These are phyloP conservation scores for Osmerus mordax DNA, from an alignment of 2,113 vertebrate species.

Conservation along the genomic window DNA sequence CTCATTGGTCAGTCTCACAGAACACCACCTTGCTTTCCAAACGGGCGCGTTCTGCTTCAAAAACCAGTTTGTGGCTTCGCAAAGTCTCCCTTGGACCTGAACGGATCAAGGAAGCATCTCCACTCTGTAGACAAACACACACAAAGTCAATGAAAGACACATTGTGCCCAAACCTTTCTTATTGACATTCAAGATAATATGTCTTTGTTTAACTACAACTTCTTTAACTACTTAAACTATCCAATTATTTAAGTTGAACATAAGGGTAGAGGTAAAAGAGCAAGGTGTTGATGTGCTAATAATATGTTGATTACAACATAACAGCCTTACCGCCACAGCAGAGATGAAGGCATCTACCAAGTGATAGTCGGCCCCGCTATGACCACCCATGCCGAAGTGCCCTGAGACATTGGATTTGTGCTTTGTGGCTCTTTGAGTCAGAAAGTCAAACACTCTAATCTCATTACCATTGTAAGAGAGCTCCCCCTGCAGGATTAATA, in stretches of 20 bases:
- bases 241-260: too few relatives aligned
- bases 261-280: too few relatives aligned
- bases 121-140: conserved; percentile 51
- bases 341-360: conserved; percentile 75
- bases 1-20: conserved; percentile 33
- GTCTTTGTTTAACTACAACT: too few relatives aligned
- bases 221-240: too few relatives aligned
- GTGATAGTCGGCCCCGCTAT: conserved; percentile 74
- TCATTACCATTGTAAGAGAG: conserved; percentile 56
- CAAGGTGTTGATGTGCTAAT: too few relatives aligned
- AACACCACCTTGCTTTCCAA: conserved; percentile 66
- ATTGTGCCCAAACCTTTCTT: neutral
- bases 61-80: conserved; percentile 73
- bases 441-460: conserved; percentile 72
- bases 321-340: conserved; percentile 73
- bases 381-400: conserved; percentile 52
- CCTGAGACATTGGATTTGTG: conserved; percentile 31
- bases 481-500: conserved; percentile 64
- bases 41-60: conserved; percentile 72
- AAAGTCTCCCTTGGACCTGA: conserved; percentile 71
- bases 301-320: neutral
- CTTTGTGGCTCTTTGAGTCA: conserved; percentile 59
- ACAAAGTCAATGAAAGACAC: neutral
- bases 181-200: too few relatives aligned
- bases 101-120: conserved; percentile 63